Conservation (phyloP, 2,113 vertebrate genomes). For the Lepus timidus region DNA sequence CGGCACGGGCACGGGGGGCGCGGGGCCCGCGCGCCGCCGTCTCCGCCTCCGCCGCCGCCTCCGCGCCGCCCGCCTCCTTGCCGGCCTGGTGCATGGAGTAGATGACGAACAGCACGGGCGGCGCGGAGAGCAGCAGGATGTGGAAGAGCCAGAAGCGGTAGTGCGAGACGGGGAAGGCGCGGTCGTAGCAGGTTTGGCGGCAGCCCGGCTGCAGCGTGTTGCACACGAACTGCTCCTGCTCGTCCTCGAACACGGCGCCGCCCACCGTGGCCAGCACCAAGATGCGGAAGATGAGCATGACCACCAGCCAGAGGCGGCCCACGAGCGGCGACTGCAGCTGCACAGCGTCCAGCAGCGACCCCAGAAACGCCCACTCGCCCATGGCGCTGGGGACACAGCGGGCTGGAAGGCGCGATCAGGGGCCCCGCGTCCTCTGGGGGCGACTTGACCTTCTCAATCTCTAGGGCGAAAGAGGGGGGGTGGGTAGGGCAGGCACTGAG, state of each 20-base stretch:
- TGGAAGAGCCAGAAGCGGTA: constrained; percentile 98
- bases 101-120: constrained; percentile 93
- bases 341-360: constrained; percentile 91
- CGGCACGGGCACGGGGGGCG: constrained; percentile 58
- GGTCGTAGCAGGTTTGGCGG: constrained; percentile 95
- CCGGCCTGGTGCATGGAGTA: constrained; percentile 92
- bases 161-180: constrained; percentile 96
- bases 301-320: constrained; percentile 95
- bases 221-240: constrained; percentile 94
- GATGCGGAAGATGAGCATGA: constrained; percentile 96
- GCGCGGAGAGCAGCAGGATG: constrained; percentile 94
- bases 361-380: constrained; percentile 94
- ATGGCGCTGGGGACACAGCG: constrained; percentile 84
- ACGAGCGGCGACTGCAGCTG: constrained; percentile 94
- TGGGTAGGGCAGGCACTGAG: neutral
- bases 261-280: constrained; percentile 95
- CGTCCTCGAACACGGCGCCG: constrained; percentile 94
- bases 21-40: constrained; percentile 19
- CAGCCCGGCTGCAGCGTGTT: constrained; percentile 97
- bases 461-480: neutral
- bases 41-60: neutral
- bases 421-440: too few species aligned
- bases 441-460: neutral
- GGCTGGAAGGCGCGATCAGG: neutral
- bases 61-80: constrained; percentile 83